Conservation (phyloP, 92 coral and sea anemone species). For the Diadumene lineata region DNA sequence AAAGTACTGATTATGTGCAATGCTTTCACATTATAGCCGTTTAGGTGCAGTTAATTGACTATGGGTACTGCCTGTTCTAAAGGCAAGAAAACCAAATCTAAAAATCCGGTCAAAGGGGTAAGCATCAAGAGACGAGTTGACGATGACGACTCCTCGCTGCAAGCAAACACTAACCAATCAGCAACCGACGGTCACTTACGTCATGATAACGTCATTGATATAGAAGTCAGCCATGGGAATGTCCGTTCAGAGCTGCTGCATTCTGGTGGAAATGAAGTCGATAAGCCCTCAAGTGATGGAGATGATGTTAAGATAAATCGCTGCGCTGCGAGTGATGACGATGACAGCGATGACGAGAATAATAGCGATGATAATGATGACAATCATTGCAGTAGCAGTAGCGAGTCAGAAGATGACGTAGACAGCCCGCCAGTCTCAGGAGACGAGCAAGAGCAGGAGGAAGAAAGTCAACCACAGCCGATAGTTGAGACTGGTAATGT, state of each 20-base stretch:
- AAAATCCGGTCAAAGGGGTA: background rate
- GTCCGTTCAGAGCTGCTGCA: background rate
- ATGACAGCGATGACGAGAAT: background rate
- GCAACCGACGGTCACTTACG: background rate
- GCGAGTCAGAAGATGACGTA: conserved; percentile 3
- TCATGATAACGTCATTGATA: conserved; percentile 4
- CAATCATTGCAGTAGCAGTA: background rate
- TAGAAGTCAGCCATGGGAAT: background rate
- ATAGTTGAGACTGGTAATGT: conserved; percentile 1
- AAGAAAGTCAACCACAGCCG: background rate
- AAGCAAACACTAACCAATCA: background rate
- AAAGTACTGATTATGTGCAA: no score
- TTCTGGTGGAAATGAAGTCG: background rate
- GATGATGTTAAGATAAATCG: background rate
- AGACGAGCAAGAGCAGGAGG: conserved; percentile 14
- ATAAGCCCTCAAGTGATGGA: background rate
- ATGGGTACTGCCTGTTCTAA: conserved; percentile 4
- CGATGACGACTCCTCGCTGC: background rate
- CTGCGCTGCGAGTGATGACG: background rate
- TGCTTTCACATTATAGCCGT: no score
- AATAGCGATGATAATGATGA: background rate
- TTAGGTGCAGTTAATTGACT: no score
- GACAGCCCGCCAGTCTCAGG: conserved; percentile 12
- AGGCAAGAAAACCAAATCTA: background rate
- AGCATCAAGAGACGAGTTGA: conserved; percentile 8